Conservation (phyloP, 2,888 invertebrate species). For the Philaethria dido region DNA sequence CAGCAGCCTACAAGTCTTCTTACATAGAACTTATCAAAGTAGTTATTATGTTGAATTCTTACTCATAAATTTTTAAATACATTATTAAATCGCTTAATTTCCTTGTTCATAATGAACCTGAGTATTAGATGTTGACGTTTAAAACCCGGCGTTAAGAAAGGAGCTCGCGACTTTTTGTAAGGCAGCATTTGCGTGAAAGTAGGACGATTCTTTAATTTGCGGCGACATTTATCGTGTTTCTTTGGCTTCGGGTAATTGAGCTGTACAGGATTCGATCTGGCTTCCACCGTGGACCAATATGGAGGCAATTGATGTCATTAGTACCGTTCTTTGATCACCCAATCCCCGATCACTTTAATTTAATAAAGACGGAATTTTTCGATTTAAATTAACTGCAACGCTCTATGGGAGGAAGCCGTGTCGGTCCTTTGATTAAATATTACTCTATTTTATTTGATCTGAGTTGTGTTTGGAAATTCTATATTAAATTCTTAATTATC, state of each 20-base stretch:
- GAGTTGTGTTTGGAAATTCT: conserved; percentile 40
- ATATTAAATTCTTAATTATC: conserved; percentile 45
- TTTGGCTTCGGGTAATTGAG: conserved; percentile 76
- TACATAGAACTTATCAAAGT: background rate
- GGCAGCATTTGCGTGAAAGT: conserved; percentile 58
- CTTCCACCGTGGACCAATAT: conserved; percentile 72
- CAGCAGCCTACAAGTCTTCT: background rate
- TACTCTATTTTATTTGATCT: conserved; percentile 42
- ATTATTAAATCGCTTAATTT: background rate
- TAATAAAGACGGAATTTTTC: conserved; percentile 63
- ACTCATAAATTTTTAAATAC: background rate
- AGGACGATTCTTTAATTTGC: conserved; percentile 77
- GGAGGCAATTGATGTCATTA: conserved; percentile 71
- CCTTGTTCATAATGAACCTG: background rate
- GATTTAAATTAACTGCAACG: conserved; percentile 51
- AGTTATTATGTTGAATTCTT: background rate
- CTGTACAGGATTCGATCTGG: conserved; percentile 57
- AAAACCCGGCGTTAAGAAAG: conserved; percentile 47
- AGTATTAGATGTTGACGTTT: conserved; percentile 32
- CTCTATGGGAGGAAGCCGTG: conserved; percentile 43
- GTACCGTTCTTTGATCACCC: conserved; percentile 67
- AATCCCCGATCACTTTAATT: conserved; percentile 68
- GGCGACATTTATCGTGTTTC: conserved; percentile 72
- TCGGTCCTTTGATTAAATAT: conserved; percentile 48
- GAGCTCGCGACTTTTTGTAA: conserved; percentile 49